Evolutionary conservation across 1,140 invertebrate genomes (phyloP), one percentile per base, ranked within the genome.

Genomic region (Platyscapa corneri): DNA sequence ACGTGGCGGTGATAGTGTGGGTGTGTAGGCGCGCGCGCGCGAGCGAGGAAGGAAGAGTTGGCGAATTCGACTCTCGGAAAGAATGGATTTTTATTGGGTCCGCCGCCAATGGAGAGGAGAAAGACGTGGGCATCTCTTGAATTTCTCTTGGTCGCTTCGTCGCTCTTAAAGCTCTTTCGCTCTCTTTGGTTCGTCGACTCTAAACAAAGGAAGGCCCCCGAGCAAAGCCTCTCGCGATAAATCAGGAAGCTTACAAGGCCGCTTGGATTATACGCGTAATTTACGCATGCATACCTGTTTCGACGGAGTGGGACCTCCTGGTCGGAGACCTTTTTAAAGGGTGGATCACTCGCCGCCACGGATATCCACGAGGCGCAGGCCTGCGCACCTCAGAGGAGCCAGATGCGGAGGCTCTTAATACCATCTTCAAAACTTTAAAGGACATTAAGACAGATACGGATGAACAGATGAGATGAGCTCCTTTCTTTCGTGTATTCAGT

Each of bases 161-260:
- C 23, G 67, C 16, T 20, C 34, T 18, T 34, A 34, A 37, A 37
- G 34, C 67, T 70, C 5, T 23, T 34, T 32, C 3, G n/a, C 16
- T 30, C 30, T 30, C 6, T 18, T 16, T 5, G 30, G 67, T 6
- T 5, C 67, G 56, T 37, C 14, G 67, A 37, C 32, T 70, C 67
- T 23, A 70, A 70, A 70, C 67, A 70, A 70, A 70, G 67, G 34
- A 70, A 32, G 32, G 34, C 34, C 67, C 34, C 32, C 67, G 34
- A 30, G 64, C 64, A 30, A 67, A 67, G 64, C n/a, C 30, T 67
- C 14, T 37, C 67, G 32, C 16, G 67, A 70, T 70, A 70, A 70
- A 70, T 70, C 67, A 70, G 67, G 67, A 70, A 34, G 32, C 67
- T 39, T 37, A 37, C 67, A 70, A 70, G 67, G 32, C 34, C 67